Percentiles rank a stretch among this genome's conserved stretches.
Evolutionary conservation across 2,113 vertebrate species (phyloP).

Genomic region (Ammospiza caudacuta): DNA sequence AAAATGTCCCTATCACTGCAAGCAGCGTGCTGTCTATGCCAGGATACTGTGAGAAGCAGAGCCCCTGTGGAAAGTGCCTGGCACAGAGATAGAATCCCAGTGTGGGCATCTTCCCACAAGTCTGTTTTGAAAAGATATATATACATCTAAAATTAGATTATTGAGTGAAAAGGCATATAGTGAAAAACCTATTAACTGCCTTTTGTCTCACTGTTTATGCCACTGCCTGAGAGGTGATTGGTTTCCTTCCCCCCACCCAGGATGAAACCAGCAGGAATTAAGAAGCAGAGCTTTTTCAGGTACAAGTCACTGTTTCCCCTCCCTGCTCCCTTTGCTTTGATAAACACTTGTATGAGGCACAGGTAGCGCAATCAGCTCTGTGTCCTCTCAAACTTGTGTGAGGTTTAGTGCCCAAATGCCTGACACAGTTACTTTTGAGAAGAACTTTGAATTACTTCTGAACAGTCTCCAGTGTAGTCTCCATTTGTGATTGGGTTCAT

Average conservation of each 20-base stretch:
- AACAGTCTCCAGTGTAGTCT: not conserved
- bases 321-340: not conserved
- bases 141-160: not conserved
- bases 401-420: not conserved
- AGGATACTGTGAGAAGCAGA: not conserved
- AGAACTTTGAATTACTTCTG: not conserved
- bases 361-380: not conserved
- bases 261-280: not conserved
- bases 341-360: not conserved
- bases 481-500: conserved; percentile 11
- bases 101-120: fast-evolving
- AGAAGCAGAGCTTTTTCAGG: not conserved
- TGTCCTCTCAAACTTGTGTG: not conserved
- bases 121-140: not conserved
- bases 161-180: not conserved
- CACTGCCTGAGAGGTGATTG: not conserved
- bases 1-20: fast-evolving
- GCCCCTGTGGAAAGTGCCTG: fast-evolving
- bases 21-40: not conserved
- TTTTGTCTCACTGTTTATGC: not conserved
- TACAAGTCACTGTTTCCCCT: not conserved
- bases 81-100: not conserved
- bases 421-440: not conserved
- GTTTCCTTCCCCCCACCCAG: not conserved
- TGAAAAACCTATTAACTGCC: not conserved